phyloP scores from a whole-genome alignment of 2,113 vertebrate genomes.

The Triplophysa rosa region DNA sequence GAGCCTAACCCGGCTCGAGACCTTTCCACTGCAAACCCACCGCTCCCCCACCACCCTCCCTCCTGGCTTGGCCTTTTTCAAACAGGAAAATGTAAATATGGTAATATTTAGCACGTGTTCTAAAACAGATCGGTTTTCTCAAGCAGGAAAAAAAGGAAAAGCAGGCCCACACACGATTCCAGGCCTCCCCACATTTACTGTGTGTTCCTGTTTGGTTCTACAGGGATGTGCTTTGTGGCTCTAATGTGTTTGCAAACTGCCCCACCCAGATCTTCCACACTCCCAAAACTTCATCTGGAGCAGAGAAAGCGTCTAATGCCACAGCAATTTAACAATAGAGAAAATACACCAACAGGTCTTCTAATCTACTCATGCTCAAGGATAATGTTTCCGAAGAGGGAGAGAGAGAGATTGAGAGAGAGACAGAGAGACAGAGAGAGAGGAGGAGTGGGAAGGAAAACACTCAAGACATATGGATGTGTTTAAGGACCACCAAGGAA shows the following conservation, averaged over 20 bases:
- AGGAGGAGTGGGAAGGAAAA: constrained; percentile 72
- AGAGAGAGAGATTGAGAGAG: constrained; percentile 42
- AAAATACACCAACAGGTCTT: constrained; percentile 62
- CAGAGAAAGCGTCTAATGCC: constrained; percentile 69
- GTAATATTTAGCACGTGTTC: constrained; percentile 85
- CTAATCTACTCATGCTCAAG: constrained; percentile 61
- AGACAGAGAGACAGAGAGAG: constrained; percentile 40
- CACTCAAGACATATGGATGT: constrained; percentile 79
- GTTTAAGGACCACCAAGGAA: constrained; percentile 84
- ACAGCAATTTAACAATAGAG: constrained; percentile 73
- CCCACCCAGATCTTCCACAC: constrained; percentile 62
- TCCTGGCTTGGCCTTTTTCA: constrained; percentile 71
- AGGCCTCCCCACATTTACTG: constrained; percentile 66
- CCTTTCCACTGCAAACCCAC: constrained; percentile 65
- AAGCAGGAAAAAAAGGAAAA: constrained; percentile 63
- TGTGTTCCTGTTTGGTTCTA: constrained; percentile 65
- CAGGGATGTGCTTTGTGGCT: constrained; percentile 65
- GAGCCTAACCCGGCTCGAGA: constrained; percentile 75
- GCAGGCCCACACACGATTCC: constrained; percentile 79
- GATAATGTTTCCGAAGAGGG: constrained; percentile 63
- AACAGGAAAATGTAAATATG: constrained; percentile 88
- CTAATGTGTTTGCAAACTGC: constrained; percentile 69
- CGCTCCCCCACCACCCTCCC: constrained; percentile 52
- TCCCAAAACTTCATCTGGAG: constrained; percentile 65
- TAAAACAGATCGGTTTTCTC: constrained; percentile 84